Conservation (phyloP, 2,797 vertebrate genomes). For the Semaprochilodus insignis region DNA sequence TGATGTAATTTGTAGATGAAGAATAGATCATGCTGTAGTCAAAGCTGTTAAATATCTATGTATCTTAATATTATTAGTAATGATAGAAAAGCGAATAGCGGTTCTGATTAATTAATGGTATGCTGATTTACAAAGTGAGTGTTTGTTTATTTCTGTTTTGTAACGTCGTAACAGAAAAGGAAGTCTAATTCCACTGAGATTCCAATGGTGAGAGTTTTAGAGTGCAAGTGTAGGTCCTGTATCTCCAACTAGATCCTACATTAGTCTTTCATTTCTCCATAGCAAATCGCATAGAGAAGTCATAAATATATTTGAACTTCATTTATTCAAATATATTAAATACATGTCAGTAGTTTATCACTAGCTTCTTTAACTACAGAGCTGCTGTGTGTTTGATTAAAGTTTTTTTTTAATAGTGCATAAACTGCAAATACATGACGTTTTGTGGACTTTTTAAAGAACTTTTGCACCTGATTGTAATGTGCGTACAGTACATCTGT, state of each 20-base stretch:
- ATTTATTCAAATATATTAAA: not conserved
- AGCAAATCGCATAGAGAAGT: not conserved
- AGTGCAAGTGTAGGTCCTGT: not conserved
- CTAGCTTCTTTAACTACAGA: not conserved
- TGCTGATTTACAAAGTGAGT: not conserved
- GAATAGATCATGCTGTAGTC: not conserved
- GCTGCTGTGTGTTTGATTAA: not conserved
- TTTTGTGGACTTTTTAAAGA: too few relatives aligned
- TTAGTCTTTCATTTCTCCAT: not conserved
- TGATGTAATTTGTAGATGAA: not conserved
- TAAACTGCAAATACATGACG: too few relatives aligned
- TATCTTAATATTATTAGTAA: not conserved
- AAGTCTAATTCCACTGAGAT: slow-evolving; percentile 44
- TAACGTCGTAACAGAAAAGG: slow-evolving; percentile 46
- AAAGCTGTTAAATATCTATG: not conserved
- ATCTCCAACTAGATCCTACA: not conserved
- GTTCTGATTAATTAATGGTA: too few relatives aligned
- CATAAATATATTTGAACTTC: not conserved
- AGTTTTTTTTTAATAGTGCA: too few relatives aligned
- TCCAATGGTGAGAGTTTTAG: slow-evolving; percentile 45
- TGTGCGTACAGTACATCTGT: not conserved
- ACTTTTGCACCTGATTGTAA: too few relatives aligned
- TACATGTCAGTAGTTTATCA: not conserved
- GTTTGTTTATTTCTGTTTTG: slow-evolving; percentile 13
- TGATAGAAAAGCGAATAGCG: not conserved